Conservation (phyloP, 2,888 invertebrate genomes). For the Ichneumoninae sp. region DNA sequence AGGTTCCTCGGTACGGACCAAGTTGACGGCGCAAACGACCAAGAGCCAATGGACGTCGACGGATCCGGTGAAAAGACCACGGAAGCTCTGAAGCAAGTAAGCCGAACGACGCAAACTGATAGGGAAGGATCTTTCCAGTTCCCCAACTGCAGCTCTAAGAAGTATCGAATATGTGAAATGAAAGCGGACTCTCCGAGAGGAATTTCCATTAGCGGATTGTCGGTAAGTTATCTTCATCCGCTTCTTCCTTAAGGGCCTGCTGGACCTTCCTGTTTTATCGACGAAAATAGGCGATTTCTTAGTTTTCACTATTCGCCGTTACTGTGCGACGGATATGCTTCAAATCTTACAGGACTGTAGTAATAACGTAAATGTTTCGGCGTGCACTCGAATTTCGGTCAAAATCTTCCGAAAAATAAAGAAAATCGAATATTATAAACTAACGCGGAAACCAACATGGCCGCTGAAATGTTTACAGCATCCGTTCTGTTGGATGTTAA, state of each 20-base stretch:
- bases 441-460: no score
- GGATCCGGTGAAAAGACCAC: neutral
- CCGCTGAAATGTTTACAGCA: no score
- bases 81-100: neutral
- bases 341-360: no score
- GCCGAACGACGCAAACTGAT: slow-evolving; percentile 46
- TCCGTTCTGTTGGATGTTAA: no score
- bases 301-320: no score
- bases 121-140: neutral
- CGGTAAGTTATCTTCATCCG: slow-evolving; percentile 26
- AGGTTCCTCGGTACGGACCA: neutral
- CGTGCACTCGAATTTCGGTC: no score
- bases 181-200: neutral
- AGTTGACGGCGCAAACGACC: slow-evolving; percentile 25
- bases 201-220: neutral
- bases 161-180: neutral
- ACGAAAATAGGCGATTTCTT: no score
- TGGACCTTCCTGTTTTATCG: no score
- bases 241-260: neutral
- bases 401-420: no score
- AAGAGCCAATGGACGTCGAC: slow-evolving; percentile 39
- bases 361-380: no score
- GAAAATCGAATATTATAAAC: no score
- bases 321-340: no score
- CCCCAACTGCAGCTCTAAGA: slow-evolving; percentile 3